phyloP scores from a whole-genome alignment of 2,888 invertebrate species.

The Prosopocoilus inquinatus region DNA sequence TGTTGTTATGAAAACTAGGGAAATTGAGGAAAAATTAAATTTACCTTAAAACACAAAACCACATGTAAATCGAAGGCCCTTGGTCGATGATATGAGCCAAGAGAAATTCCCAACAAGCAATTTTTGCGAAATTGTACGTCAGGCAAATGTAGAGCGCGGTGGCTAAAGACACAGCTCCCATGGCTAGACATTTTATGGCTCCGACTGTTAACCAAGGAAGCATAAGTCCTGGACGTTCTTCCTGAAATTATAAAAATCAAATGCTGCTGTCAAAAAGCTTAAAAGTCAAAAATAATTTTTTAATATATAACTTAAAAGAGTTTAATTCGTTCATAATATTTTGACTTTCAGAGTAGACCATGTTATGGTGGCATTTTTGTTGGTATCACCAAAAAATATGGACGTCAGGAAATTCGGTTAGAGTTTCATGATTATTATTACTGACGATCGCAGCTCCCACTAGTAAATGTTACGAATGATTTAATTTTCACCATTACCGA shows the following conservation, averaged over 20 bases:
- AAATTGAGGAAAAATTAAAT: background rate
- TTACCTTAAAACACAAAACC: constrained; percentile 54
- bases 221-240: constrained; percentile 54
- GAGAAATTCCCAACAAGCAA: constrained; percentile 55
- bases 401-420: too few relatives aligned
- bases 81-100: constrained; percentile 51
- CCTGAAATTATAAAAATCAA: constrained; percentile 40
- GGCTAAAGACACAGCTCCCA: constrained; percentile 52
- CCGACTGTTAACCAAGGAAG: constrained; percentile 57
- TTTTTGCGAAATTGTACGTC: constrained; percentile 50
- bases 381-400: too few relatives aligned
- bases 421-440: too few relatives aligned
- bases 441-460: too few relatives aligned
- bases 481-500: too few relatives aligned
- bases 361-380: too few relatives aligned
- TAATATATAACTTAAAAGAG: too few relatives aligned
- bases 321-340: too few relatives aligned
- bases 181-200: constrained; percentile 52
- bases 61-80: constrained; percentile 55
- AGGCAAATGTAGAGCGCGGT: constrained; percentile 54
- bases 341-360: too few relatives aligned
- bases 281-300: too few relatives aligned
- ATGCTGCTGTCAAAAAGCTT: too few relatives aligned
- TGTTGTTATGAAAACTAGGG: background rate
- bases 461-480: too few relatives aligned